These are phyloP conservation scores for Chironomus striatipennis DNA, from an alignment of 1,140 invertebrate genomes.

Conservation along the genomic window DNA sequence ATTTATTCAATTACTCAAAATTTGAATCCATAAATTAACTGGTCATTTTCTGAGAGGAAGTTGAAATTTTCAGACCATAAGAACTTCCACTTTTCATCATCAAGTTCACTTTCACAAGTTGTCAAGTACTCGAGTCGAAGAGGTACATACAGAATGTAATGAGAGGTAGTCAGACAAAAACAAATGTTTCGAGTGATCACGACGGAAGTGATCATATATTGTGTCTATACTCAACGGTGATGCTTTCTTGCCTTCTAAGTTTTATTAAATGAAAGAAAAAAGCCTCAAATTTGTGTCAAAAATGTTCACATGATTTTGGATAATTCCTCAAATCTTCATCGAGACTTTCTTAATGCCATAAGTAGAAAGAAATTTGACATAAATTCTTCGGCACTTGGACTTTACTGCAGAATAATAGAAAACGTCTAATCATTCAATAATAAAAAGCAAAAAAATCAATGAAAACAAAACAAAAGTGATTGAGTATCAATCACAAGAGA, in stretches of 20 bases:
- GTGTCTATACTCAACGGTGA: background rate
- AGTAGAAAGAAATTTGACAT: background rate
- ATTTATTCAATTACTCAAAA: background rate
- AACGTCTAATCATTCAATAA: too few species aligned
- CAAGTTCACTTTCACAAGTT: background rate
- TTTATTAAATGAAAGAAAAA: slow-evolving; percentile 10
- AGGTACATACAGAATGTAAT: background rate
- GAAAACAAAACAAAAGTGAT: too few species aligned
- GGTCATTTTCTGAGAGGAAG: too few species aligned
- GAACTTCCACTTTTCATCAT: background rate
- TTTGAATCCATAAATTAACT: background rate
- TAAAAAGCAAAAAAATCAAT: too few species aligned
- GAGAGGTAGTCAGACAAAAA: background rate
- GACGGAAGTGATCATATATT: background rate
- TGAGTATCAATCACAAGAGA: too few species aligned
- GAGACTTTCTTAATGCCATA: background rate
- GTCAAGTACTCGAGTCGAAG: background rate
- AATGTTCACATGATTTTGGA: slow-evolving; percentile 1
- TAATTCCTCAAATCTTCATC: background rate
- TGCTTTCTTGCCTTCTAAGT: background rate
- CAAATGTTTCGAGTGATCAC: background rate
- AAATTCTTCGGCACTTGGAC: background rate
- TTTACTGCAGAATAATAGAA: background rate
- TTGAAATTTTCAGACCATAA: background rate
- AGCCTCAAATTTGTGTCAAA: background rate